Conservation (phyloP, 1,140 invertebrate species). For the Pseudomyrmex sp. region DNA sequence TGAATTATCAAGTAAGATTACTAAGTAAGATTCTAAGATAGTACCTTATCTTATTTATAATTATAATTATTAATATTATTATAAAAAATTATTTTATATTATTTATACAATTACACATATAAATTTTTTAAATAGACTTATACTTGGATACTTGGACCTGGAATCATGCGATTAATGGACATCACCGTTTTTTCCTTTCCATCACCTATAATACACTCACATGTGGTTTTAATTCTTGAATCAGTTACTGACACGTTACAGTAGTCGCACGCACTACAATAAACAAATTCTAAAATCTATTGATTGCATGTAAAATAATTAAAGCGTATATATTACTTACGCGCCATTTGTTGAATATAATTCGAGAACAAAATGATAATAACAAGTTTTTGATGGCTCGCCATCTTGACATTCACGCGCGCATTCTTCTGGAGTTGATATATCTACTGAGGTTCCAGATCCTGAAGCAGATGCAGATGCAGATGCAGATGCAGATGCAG, state of each 20-base stretch:
- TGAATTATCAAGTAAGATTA: too few relatives aligned
- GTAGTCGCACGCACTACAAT: slow-evolving; percentile 55
- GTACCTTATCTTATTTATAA: too few relatives aligned
- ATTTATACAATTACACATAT: too few relatives aligned
- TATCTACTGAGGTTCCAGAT: too few relatives aligned
- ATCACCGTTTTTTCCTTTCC: slow-evolving; percentile 85
- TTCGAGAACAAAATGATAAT: slow-evolving; percentile 84
- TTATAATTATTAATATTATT: too few relatives aligned
- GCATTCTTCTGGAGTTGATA: slow-evolving; percentile 74
- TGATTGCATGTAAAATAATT: too few relatives aligned
- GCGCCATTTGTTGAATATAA: slow-evolving; percentile 82
- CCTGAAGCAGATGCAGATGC: too few relatives aligned
- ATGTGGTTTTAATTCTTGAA: slow-evolving; percentile 82
- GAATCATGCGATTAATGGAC: slow-evolving; percentile 87
- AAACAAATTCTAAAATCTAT: slow-evolving; percentile 4
- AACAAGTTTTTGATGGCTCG: slow-evolving; percentile 76
- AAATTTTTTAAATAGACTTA: too few relatives aligned
- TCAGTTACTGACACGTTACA: slow-evolving; percentile 1
- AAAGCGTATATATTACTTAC: slow-evolving; percentile 37
- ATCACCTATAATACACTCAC: slow-evolving; percentile 87
- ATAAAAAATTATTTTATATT: too few relatives aligned
- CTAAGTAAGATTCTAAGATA: too few relatives aligned
- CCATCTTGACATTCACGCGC: slow-evolving; percentile 76
- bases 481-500: too few relatives aligned
- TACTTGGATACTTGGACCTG: slow-evolving; percentile 87